phyloP scores from a whole-genome alignment of 2,113 vertebrate species.

The Anoplopoma fimbria region DNA sequence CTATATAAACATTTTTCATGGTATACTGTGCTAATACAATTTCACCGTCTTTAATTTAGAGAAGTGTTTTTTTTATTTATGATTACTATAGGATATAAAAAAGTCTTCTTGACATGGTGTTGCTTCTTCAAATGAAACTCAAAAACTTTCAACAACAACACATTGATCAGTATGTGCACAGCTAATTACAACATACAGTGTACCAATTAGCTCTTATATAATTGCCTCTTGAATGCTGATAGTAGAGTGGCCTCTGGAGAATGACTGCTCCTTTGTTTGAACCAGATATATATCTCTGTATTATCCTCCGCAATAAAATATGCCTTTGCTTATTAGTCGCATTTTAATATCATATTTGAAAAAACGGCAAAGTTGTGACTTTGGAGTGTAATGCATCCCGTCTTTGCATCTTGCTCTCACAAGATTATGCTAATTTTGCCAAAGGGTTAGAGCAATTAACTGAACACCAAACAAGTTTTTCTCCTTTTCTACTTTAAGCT shows the following conservation, averaged over 20 bases:
- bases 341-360: constrained; percentile 30
- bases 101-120: not conserved
- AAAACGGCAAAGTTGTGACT: not conserved
- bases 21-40: not conserved
- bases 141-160: constrained; percentile 37
- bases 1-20: not conserved
- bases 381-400: not conserved
- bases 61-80: not conserved
- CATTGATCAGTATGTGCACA: constrained; percentile 13
- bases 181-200: constrained; percentile 56
- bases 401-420: constrained; percentile 25
- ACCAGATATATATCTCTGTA: constrained; percentile 48
- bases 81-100: not conserved
- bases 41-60: not conserved
- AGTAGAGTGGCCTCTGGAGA: constrained; percentile 51
- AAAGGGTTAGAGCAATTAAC: constrained; percentile 33
- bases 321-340: constrained; percentile 27
- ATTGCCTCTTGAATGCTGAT: constrained; percentile 48
- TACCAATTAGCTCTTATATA: constrained; percentile 53
- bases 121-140: constrained; percentile 26
- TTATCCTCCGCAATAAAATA: constrained; percentile 37
- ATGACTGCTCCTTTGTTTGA: constrained; percentile 42
- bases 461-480: constrained; percentile 23
- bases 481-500: constrained; percentile 21
- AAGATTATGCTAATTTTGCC: constrained; percentile 35